Percentiles rank a stretch among this genome's conserved stretches.
Conservation (phyloP, 2,888 invertebrate species). For the Galerucella calmariensis region DNA sequence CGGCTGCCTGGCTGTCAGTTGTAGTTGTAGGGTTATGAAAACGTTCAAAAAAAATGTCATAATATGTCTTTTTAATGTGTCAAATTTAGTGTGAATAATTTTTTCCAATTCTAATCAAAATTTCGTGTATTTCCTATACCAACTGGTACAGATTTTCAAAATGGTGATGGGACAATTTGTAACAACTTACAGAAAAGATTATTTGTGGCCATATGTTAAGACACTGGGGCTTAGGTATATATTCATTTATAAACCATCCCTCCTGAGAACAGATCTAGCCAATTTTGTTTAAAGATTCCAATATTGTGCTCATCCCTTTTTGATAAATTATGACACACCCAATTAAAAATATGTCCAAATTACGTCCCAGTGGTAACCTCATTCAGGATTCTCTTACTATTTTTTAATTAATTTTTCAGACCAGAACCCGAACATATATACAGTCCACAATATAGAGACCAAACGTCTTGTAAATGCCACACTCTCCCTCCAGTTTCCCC, state of each 20-base stretch:
- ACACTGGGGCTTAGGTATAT: conserved; percentile 59
- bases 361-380: no score
- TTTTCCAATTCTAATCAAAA: background rate
- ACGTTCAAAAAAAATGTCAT: background rate
- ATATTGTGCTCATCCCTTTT: no score
- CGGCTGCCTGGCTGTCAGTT: no score
- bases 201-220: conserved; percentile 70
- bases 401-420: conserved; percentile 57
- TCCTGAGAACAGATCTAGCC: no score
- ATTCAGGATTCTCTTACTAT: no score
- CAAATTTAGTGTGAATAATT: background rate
- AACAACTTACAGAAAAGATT: conserved; percentile 74
- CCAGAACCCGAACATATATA: conserved; percentile 64
- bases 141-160: conserved; percentile 33
- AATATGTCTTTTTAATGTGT: background rate
- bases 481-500: conserved; percentile 42
- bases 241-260: no score
- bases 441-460: conserved; percentile 66
- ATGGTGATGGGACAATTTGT: conserved; percentile 72
- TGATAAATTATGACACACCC: no score
- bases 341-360: no score
- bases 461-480: conserved; percentile 56
- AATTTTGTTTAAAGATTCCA: no score
- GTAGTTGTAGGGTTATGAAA: no score
- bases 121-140: background rate